Percentiles rank a stretch among this genome's conserved stretches.
These are phyloP conservation scores for Polyommatus icarus DNA, from an alignment of 2,888 invertebrate genomes.

Conservation along the genomic window DNA sequence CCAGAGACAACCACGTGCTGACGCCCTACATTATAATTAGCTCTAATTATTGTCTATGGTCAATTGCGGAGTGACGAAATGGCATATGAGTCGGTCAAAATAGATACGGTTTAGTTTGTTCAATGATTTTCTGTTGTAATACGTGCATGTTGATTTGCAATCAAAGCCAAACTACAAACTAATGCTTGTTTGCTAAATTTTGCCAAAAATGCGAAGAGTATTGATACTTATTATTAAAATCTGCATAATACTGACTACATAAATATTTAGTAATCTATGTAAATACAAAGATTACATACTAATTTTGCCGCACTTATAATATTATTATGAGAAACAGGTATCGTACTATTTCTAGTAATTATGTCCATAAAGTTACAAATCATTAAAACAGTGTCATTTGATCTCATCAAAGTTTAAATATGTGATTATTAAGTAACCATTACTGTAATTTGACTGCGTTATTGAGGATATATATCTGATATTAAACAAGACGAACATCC, in stretches of 20 bases:
- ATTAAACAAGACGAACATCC: slow-evolving; percentile 10
- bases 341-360: background rate
- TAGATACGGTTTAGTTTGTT: background rate
- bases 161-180: background rate
- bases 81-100: background rate
- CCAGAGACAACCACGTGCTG: slow-evolving; percentile 26
- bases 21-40: slow-evolving; percentile 26
- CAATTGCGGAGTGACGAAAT: background rate
- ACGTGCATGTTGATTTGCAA: background rate
- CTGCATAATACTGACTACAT: no score
- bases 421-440: slow-evolving; percentile 1
- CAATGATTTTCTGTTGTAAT: background rate
- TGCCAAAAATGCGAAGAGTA: no score
- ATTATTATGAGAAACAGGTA: background rate
- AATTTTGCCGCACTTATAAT: no score
- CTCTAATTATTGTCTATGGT: slow-evolving; percentile 22
- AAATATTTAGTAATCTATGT: background rate
- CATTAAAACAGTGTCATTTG: background rate
- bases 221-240: no score
- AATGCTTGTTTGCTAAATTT: background rate
- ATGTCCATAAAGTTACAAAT: background rate
- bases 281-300: no score
- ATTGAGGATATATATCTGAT: slow-evolving; percentile 1
- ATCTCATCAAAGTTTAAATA: background rate
- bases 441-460: background rate